Percentiles rank a stretch among this genome's conserved stretches.
These are phyloP conservation scores for Typhlichthys eigenmanni DNA, from an alignment of 2,797 vertebrate genomes.

Conservation along the genomic window DNA sequence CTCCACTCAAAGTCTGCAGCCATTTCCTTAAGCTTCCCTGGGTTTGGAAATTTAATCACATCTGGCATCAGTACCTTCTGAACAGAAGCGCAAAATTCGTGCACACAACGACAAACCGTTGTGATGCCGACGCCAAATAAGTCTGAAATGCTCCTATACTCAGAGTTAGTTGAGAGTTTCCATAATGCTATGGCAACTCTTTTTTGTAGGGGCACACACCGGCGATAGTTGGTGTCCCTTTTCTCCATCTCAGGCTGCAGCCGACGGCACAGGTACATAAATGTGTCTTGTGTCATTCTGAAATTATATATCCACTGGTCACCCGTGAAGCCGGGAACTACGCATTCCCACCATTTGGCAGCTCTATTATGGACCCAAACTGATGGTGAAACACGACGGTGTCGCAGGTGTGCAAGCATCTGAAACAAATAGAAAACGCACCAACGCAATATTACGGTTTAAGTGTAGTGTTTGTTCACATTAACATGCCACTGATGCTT, in stretches of 20 bases:
- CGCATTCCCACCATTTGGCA: slow-evolving; percentile 22
- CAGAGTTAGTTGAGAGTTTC: slow-evolving; percentile 28
- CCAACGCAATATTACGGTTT: background rate
- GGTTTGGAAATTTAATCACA: slow-evolving; percentile 16
- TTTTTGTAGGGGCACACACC: slow-evolving; percentile 30
- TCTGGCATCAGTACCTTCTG: slow-evolving; percentile 31
- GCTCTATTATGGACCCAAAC: slow-evolving; percentile 22
- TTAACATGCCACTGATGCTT: too few relatives aligned
- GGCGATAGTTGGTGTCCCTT: slow-evolving; percentile 25
- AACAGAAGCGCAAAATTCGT: slow-evolving; percentile 34
- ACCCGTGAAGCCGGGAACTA: slow-evolving; percentile 26
- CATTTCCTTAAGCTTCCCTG: slow-evolving; percentile 34
- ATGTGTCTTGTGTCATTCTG: slow-evolving; percentile 28
- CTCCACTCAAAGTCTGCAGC: slow-evolving; percentile 11
- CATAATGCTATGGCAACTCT: slow-evolving; percentile 21
- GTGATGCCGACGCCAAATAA: slow-evolving; percentile 37
- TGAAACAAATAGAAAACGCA: slow-evolving; percentile 1
- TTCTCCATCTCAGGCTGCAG: slow-evolving; percentile 15
- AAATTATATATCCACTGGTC: slow-evolving; percentile 25
- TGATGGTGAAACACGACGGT: background rate
- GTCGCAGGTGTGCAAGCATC: background rate
- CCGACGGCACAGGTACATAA: slow-evolving; percentile 22
- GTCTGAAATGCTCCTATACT: slow-evolving; percentile 34
- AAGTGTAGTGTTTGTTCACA: too few relatives aligned
- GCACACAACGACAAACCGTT: slow-evolving; percentile 28